Percentiles rank a stretch among this genome's conserved stretches.
These are phyloP conservation scores for Melitaea athalia DNA, from an alignment of 2,888 invertebrate genomes.

Conservation along the genomic window DNA sequence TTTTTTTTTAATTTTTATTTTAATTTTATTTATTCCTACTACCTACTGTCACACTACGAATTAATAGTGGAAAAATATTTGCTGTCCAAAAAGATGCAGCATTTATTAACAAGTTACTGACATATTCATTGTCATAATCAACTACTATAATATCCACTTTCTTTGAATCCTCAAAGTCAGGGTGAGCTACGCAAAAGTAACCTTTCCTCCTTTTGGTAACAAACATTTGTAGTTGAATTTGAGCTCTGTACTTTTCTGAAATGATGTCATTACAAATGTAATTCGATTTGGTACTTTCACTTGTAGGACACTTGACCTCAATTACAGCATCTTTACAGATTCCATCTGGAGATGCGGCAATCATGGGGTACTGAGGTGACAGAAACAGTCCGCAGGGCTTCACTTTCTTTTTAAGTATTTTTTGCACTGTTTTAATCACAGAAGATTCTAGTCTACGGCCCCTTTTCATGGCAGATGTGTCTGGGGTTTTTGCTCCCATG, in stretches of 20 bases:
- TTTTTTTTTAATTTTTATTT: no score
- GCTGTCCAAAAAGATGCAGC: slow-evolving; percentile 24
- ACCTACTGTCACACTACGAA: neutral
- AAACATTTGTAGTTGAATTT: slow-evolving; percentile 34
- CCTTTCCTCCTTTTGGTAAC: slow-evolving; percentile 24
- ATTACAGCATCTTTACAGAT: slow-evolving; percentile 22
- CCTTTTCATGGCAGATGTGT: slow-evolving; percentile 35
- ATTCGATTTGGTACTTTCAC: slow-evolving; percentile 1
- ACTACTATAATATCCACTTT: slow-evolving; percentile 5
- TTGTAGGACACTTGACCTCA: slow-evolving; percentile 36
- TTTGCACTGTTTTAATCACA: slow-evolving; percentile 11
- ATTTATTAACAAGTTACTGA: slow-evolving; percentile 19
- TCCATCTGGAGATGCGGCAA: slow-evolving; percentile 37
- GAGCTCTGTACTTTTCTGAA: neutral
- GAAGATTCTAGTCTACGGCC: slow-evolving; percentile 27
- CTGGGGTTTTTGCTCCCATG: slow-evolving; percentile 35
- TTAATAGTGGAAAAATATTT: neutral
- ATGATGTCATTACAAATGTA: neutral
- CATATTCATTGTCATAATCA: slow-evolving; percentile 29
- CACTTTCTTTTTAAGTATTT: slow-evolving; percentile 15
- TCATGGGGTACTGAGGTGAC: slow-evolving; percentile 19
- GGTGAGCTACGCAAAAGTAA: slow-evolving; percentile 40
- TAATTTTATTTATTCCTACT: no score
- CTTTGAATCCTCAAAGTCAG: slow-evolving; percentile 30
- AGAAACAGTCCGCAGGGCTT: slow-evolving; percentile 28